phyloP scores from a whole-genome alignment of 2,888 invertebrate species.

The Aplocera efformata region DNA sequence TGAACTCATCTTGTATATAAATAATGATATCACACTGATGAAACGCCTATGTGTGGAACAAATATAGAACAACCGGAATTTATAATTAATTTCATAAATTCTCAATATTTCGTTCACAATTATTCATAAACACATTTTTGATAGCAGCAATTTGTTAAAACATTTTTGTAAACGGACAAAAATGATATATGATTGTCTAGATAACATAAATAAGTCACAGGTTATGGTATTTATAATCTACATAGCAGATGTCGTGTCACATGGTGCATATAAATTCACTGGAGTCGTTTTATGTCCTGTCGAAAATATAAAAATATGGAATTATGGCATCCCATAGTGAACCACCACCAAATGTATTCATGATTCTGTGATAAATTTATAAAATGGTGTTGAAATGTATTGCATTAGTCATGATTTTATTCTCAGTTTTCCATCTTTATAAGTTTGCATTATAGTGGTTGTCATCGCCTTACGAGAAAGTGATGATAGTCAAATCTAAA shows the following conservation, averaged over 20 bases:
- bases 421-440: too few species aligned
- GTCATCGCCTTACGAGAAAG: too few species aligned
- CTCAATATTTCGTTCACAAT: slow-evolving; percentile 4
- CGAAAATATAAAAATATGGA: slow-evolving; percentile 39
- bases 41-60: too few species aligned
- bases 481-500: too few species aligned
- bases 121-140: background rate
- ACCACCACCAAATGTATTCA: slow-evolving; percentile 5
- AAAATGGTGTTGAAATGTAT: slow-evolving; percentile 1
- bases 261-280: slow-evolving; percentile 46
- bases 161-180: slow-evolving; percentile 33
- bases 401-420: too few species aligned
- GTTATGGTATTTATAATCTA: slow-evolving; percentile 39
- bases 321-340: slow-evolving; percentile 27
- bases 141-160: slow-evolving; percentile 19
- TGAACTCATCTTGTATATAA: too few species aligned
- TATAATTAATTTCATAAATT: slow-evolving; percentile 1
- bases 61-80: background rate
- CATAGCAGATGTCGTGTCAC: slow-evolving; percentile 50
- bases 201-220: slow-evolving; percentile 44
- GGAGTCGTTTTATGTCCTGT: slow-evolving; percentile 38
- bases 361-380: slow-evolving; percentile 3
- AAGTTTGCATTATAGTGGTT: too few species aligned
- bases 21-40: too few species aligned
- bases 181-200: slow-evolving; percentile 32